Conservation (phyloP, 2,888 invertebrate genomes). For the Phlogophora meticulosa region DNA sequence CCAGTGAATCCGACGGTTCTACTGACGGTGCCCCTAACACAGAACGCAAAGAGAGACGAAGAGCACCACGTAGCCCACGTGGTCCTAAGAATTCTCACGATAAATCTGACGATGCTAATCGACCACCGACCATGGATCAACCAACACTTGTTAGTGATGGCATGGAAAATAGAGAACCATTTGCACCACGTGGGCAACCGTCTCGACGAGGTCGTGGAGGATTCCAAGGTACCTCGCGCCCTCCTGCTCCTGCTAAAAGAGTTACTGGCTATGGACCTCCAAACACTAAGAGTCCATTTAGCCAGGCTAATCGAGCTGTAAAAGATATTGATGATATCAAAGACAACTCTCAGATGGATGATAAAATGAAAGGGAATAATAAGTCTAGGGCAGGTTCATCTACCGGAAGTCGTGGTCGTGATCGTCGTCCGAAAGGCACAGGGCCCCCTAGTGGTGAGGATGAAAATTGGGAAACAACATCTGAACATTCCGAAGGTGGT, state of each 20-base stretch:
- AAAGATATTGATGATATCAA: constrained; percentile 84
- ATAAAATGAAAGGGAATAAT: constrained; percentile 93
- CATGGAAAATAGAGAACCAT: constrained; percentile 92
- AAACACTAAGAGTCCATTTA: constrained; percentile 94
- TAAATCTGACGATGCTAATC: constrained; percentile 88
- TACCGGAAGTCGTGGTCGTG: constrained; percentile 89
- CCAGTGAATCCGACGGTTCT: constrained; percentile 94
- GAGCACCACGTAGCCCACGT: constrained; percentile 89
- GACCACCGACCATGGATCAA: constrained; percentile 72
- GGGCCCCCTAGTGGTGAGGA: constrained; percentile 89
- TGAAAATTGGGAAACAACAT: constrained; percentile 95
- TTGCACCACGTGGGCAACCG: constrained; percentile 97
- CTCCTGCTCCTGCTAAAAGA: constrained; percentile 90
- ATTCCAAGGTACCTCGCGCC: constrained; percentile 85
- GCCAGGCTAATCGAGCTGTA: constrained; percentile 86
- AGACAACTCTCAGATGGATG: constrained; percentile 86
- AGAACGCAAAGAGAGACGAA: constrained; percentile 90
- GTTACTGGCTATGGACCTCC: constrained; percentile 96
- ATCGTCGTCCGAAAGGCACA: constrained; percentile 82
- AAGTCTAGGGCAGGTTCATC: constrained; percentile 93
- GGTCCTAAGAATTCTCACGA: constrained; percentile 92
- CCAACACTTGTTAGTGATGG: constrained; percentile 72
- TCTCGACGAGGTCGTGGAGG: constrained; percentile 95
- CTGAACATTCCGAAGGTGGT: constrained; percentile 94
- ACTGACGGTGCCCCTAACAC: constrained; percentile 92